phyloP scores from a whole-genome alignment of 2,888 invertebrate genomes.

The Pasiphila rectangulata region DNA sequence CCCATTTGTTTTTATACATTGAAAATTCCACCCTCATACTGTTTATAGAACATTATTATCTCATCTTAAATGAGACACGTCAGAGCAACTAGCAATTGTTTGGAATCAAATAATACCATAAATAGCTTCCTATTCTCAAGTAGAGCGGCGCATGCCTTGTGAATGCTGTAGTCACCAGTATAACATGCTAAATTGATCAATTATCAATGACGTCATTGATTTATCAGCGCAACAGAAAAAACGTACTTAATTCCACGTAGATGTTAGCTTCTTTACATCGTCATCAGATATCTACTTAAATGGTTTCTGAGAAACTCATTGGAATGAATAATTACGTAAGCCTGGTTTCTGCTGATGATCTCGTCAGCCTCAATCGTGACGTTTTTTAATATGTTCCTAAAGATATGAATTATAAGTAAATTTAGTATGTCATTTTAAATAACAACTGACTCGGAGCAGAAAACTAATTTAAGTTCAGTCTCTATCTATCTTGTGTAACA shows the following conservation, averaged over 20 bases:
- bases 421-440: too few relatives aligned
- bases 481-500: too few relatives aligned
- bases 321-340: constrained; percentile 66
- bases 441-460: too few relatives aligned
- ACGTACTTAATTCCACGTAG: constrained; percentile 52
- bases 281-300: constrained; percentile 47
- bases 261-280: constrained; percentile 47
- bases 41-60: too few relatives aligned
- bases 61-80: too few relatives aligned
- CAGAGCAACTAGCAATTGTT: too few relatives aligned
- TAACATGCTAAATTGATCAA: constrained; percentile 40
- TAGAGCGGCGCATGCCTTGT: constrained; percentile 41
- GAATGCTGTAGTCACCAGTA: constrained; percentile 42
- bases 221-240: constrained; percentile 52
- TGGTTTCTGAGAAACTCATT: constrained; percentile 61
- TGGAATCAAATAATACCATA: too few relatives aligned
- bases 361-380: constrained; percentile 37
- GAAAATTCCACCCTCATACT: too few relatives aligned
- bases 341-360: constrained; percentile 48
- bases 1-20: too few relatives aligned
- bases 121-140: neutral
- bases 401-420: constrained; percentile 15
- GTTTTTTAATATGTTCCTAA: constrained; percentile 18
- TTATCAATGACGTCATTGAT: constrained; percentile 62
- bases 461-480: too few relatives aligned